These are phyloP conservation scores for Malurus splendens DNA, from an alignment of 2,797 vertebrate species.

Conservation along the genomic window DNA sequence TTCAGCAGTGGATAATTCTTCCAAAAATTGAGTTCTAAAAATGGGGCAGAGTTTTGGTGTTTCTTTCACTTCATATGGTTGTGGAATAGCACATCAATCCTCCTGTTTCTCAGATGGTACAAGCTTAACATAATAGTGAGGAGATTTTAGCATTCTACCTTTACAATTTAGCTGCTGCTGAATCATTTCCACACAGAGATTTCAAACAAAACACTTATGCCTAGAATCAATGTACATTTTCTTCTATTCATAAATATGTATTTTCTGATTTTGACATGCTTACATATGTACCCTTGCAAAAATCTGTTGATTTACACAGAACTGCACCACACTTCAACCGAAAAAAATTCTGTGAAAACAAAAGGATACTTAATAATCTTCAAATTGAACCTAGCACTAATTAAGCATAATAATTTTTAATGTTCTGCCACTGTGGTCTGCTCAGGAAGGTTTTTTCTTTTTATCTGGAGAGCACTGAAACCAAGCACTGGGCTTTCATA, in stretches of 20 bases:
- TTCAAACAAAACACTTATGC: not conserved
- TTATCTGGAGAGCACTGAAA: not conserved
- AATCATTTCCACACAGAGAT: not conserved
- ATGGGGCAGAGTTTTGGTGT: not conserved
- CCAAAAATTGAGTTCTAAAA: constrained; percentile 5
- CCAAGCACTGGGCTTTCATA: not conserved
- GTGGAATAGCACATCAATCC: not conserved
- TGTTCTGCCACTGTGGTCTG: not conserved
- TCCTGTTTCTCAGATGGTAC: not conserved
- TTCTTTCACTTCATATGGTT: not conserved
- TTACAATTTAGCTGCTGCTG: not conserved
- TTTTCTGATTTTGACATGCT: not conserved
- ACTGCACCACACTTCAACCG: not conserved
- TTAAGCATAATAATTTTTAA: not conserved
- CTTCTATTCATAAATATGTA: not conserved
- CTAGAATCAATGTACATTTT: not conserved
- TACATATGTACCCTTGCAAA: not conserved
- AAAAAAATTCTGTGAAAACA: not conserved
- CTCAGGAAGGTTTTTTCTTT: not conserved
- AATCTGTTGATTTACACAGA: not conserved
- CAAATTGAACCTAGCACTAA: not conserved
- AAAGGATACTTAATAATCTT: not conserved
- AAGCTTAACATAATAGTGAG: not conserved
- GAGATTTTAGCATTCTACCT: not conserved
- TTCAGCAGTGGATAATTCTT: constrained; percentile 7